Evolutionary conservation across 2,888 invertebrate species (phyloP).

Genomic region (Heliconius charithonia): DNA sequence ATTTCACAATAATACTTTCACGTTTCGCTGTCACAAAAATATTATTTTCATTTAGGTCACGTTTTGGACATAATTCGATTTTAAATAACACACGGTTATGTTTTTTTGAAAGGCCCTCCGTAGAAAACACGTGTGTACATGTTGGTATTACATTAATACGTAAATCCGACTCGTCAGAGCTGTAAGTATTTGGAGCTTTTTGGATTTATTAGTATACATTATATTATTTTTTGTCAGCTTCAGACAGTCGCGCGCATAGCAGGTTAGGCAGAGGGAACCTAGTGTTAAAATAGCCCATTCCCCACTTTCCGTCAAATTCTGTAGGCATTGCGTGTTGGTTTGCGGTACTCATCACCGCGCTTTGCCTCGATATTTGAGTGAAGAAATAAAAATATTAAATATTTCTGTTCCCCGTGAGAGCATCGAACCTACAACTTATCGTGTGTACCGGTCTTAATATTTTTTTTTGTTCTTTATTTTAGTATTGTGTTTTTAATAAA

Average conservation of each 20-base stretch:
- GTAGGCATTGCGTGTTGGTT: too few relatives aligned
- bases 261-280: too few relatives aligned
- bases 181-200: conserved; percentile 6
- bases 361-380: too few relatives aligned
- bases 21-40: conserved; percentile 16
- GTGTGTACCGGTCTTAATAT: too few relatives aligned
- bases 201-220: neutral
- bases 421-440: too few relatives aligned
- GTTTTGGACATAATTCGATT: conserved; percentile 33
- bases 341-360: too few relatives aligned
- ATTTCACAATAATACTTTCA: conserved; percentile 23
- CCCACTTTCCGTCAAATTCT: too few relatives aligned
- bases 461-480: neutral
- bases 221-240: neutral
- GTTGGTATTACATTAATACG: conserved; percentile 2
- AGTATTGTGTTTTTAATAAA: neutral
- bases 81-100: conserved; percentile 14
- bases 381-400: too few relatives aligned
- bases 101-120: conserved; percentile 2
- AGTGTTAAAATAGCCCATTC: too few relatives aligned
- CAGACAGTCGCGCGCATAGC: too few relatives aligned
- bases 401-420: too few relatives aligned
- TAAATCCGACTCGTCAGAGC: conserved; percentile 16
- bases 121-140: conserved; percentile 13
- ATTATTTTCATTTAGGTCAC: conserved; percentile 28